Conservation (phyloP, 2,797 vertebrate species). For the Phataginus tetradactyla region DNA sequence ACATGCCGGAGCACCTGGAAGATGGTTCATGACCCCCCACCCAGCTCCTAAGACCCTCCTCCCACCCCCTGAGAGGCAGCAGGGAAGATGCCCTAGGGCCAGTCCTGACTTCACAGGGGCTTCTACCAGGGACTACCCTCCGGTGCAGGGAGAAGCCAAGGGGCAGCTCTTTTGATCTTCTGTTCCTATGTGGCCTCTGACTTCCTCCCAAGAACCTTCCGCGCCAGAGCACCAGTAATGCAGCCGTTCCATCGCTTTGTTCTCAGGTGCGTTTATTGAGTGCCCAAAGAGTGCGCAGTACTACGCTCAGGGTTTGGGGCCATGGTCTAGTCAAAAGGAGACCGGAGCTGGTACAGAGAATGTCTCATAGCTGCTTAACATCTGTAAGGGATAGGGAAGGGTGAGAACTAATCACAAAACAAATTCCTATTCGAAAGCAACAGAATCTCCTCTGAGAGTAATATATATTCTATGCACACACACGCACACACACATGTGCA, state of each 20-base stretch:
- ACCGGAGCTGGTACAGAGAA: constrained; percentile 74
- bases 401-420: constrained; percentile 83
- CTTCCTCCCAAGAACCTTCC: fast-evolving
- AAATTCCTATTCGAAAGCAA: constrained; percentile 84
- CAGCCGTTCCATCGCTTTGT: background rate
- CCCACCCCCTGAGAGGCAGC: background rate
- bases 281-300: constrained; percentile 41
- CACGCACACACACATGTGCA: background rate
- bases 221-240: background rate
- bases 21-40: background rate
- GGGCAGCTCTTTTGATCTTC: background rate
- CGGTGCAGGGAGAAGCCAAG: background rate
- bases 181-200: background rate
- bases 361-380: constrained; percentile 77
- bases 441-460: constrained; percentile 77
- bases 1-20: too few relatives aligned
- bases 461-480: constrained; percentile 71
- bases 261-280: constrained; percentile 79
- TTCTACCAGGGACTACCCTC: background rate
- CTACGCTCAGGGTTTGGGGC: constrained; percentile 64
- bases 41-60: background rate
- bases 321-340: constrained; percentile 70
- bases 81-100: background rate
- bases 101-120: background rate
- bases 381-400: constrained; percentile 67